Base-by-base conservation (phyloP, 1,140 invertebrate genomes). In the Ostrea denselamellosa region DNA sequence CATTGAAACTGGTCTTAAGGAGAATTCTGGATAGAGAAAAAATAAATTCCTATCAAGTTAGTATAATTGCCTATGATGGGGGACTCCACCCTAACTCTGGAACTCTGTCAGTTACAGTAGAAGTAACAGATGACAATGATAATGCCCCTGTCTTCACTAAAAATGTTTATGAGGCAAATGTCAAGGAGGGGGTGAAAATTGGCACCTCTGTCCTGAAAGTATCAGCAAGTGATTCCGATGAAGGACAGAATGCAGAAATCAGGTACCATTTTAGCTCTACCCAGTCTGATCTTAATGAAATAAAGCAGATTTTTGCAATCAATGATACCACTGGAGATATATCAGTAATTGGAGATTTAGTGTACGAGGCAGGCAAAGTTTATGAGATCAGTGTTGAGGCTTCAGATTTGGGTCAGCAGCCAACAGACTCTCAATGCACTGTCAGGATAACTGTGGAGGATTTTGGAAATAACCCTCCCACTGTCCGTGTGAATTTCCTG, bases 401-500 rank as follows among this genome's bases (percentile, higher is more conserved):
- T 0, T 93, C 90, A 44, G 95, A 96, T 90, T 91, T 94, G 7
- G 95, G 95, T 0, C 92, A 90, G 12, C 96, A 93, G 71, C 94
- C 83, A 89, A 93, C 51, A 87, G 94, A 3, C 10, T 90, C 97
- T 0, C 96, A 96, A 22, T 96, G 98, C 17, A 95, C 96, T 56
- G 95, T 98, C 65, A 96, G 95, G 19, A 85, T 94, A 25, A 85
- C 87, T 5, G 95, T 99, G 0, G 95, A 97, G 89, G 98, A 99
- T 94, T 97, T 98, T 90, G 99, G 99, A 93, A 98, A 99, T 93
- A 98, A 99, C 92, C 96, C 96, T 0, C 98, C 98, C 0, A 96
- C 96, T 86, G 99, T 99, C 92, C 97, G 97, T 0, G 89, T 93
- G 19, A 93, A 90, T 28, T 91, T 91, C 3, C 86, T 93, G 0